These are phyloP conservation scores for Bucorvus abyssinicus DNA, from an alignment of 2,797 vertebrate genomes.

Conservation along the genomic window DNA sequence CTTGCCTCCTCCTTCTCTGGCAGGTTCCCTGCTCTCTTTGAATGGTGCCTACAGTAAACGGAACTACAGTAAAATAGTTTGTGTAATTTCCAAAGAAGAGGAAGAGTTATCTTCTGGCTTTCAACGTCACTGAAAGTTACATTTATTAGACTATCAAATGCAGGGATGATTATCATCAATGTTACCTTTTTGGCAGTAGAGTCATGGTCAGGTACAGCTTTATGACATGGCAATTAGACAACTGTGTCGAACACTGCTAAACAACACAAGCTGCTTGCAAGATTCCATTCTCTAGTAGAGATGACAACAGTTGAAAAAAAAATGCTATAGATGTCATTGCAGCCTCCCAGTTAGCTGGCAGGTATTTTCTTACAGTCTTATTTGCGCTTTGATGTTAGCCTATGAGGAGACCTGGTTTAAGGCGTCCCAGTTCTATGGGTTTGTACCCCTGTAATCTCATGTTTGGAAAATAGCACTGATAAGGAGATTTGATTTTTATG, in stretches of 20 bases:
- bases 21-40: background rate
- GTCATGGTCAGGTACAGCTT: background rate
- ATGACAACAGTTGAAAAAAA: background rate
- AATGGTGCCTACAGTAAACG: background rate
- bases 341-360: background rate
- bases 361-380: background rate
- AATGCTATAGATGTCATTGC: background rate
- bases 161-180: background rate
- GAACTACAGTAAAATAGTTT: background rate
- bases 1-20: background rate
- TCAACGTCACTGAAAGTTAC: background rate
- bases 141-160: background rate
- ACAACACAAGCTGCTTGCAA: background rate
- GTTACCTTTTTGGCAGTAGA: background rate
- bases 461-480: background rate
- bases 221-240: background rate
- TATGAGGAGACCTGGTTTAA: background rate
- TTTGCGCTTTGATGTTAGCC: background rate
- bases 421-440: background rate
- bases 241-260: fast-evolving
- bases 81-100: background rate
- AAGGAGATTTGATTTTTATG: background rate
- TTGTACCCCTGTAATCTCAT: background rate
- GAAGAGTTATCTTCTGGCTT: background rate
- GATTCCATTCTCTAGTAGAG: background rate